Base-by-base conservation (phyloP, 2,113 vertebrate genomes). In the Oncorhynchus mykiss region DNA sequence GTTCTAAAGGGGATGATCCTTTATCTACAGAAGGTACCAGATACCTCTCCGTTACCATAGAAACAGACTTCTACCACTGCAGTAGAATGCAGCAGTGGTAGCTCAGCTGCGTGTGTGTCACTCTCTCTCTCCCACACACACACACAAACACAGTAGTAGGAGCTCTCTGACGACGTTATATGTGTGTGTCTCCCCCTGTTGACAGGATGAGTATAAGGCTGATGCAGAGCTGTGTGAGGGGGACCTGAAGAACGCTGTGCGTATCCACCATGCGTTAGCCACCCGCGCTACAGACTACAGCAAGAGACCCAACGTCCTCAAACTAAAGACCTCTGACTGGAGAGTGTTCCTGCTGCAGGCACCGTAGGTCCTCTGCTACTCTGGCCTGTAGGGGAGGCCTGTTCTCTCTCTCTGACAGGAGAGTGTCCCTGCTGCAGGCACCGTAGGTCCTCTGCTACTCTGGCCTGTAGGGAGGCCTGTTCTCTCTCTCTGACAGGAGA, bases 241-340 rank as follows among this genome's bases (percentile, higher is more conserved):
- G 60, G 97, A 99, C 89, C 87, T 99, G 87, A 98, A 98, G 86
- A 99, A 99, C 0, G 97, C 97, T 48, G 95, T 99, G 78, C 95
- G 97, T 0, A 94, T 98, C 80, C 96, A 99, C 84, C 97, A 99
- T 5, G 95, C 96, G 83, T 93, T 98, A 90, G 97, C 97, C 87
- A 97, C 95, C 0, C 92, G 88, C 78, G 97, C 97, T 90, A 97
- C 94, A 0, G 97, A 99, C 91, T 99, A 99, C 92, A 98, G 96
- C 93, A 99, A 99, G 90, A 95, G 92, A 85, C 94, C 95, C 82
- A 96, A 98, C 0, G 97, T 99, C 72, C 94, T 99, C 76, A 98
- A 98, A 83, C 93, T 99, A 65, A 98, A 98, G 91, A 99, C 97
- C 0, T 97, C 97, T 0, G 97, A 99, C 91, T 99, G 97, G 97